Percentiles rank a stretch among this genome's conserved stretches.
phyloP scores from a whole-genome alignment of 2,888 invertebrate genomes.

The Escarpia spicata region DNA sequence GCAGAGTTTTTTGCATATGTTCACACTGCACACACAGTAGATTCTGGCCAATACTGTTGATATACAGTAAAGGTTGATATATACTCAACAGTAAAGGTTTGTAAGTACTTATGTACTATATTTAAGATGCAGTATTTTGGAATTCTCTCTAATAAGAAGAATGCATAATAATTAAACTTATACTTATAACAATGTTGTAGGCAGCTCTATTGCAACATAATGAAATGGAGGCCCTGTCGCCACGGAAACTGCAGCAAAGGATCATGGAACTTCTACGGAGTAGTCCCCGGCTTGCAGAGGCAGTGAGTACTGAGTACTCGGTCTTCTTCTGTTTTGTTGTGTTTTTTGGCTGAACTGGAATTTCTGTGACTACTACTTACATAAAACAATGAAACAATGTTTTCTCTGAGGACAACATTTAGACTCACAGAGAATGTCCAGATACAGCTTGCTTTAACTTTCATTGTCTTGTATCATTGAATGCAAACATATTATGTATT shows the following conservation, averaged over 20 bases:
- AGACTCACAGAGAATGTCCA: background rate
- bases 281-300: constrained; percentile 83
- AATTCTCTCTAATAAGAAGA: no score
- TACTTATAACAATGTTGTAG: constrained; percentile 27
- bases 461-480: no score
- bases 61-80: background rate
- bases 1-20: background rate
- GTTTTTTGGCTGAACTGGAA: background rate
- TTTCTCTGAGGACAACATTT: background rate
- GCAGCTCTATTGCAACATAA: constrained; percentile 77
- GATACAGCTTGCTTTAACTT: no score
- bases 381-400: background rate
- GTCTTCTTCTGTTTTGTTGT: no score
- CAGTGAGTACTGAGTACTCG: constrained; percentile 71
- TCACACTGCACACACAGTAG: background rate
- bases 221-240: constrained; percentile 81
- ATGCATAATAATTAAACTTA: background rate
- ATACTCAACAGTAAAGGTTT: no score
- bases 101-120: no score
- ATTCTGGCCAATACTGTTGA: background rate
- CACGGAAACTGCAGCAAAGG: constrained; percentile 79
- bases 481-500: no score
- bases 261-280: constrained; percentile 78
- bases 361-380: background rate
- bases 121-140: no score